These are phyloP conservation scores for Aphaenogaster rudis DNA, from an alignment of 1,140 invertebrate genomes.

Conservation along the genomic window DNA sequence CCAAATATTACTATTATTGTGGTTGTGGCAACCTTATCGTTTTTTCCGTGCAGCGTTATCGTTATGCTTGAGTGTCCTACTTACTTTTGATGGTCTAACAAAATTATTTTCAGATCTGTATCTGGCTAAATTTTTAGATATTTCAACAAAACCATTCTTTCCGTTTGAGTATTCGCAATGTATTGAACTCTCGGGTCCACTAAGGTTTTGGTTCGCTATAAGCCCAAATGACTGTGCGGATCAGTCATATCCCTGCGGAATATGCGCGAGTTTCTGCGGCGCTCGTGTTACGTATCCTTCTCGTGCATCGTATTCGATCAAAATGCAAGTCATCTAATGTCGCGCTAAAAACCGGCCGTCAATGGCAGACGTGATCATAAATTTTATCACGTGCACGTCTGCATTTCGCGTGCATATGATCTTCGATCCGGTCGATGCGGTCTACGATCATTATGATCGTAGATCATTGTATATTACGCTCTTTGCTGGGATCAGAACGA, in stretches of 20 bases:
- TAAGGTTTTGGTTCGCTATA: background rate
- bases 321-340: conserved; percentile 42
- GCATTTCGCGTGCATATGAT: background rate
- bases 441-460: background rate
- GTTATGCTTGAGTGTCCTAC: no score
- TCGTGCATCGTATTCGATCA: conserved; percentile 1
- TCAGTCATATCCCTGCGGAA: background rate
- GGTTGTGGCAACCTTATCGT: no score
- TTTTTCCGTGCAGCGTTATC: no score
- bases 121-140: no score
- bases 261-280: background rate
- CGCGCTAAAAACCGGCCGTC: conserved; percentile 12
- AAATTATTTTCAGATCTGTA: no score
- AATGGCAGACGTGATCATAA: conserved; percentile 23
- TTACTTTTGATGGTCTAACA: no score
- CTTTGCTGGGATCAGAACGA: background rate
- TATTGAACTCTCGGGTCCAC: background rate
- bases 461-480: background rate
- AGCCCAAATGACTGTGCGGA: background rate
- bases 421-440: background rate
- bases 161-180: background rate
- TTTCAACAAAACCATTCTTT: no score
- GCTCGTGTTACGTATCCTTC: background rate
- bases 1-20: no score
- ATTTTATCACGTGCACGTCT: conserved; percentile 29